Percentiles rank a stretch among this genome's conserved stretches.
Evolutionary conservation across 2,888 invertebrate species (phyloP).

Genomic region (Xestia ashworthii): DNA sequence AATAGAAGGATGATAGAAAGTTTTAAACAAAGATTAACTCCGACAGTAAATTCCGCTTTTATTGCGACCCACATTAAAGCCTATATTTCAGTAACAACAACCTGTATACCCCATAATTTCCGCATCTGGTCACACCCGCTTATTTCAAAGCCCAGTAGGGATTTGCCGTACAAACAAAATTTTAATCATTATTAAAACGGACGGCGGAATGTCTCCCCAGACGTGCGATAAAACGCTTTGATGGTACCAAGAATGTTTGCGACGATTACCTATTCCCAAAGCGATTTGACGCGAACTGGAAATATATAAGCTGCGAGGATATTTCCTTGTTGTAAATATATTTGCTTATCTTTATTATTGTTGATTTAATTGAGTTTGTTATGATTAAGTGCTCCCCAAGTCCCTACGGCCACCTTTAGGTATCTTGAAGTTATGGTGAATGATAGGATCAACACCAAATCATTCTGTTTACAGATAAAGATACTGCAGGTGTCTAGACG

Average conservation of each 20-base stretch:
- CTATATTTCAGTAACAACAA: slow-evolving; percentile 4
- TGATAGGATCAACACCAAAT: too few relatives aligned
- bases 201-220: slow-evolving; percentile 60
- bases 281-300: slow-evolving; percentile 49
- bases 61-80: slow-evolving; percentile 9
- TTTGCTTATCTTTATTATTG: slow-evolving; percentile 49
- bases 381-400: not conserved
- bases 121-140: slow-evolving; percentile 52
- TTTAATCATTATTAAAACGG: slow-evolving; percentile 69
- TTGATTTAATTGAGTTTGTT: slow-evolving; percentile 23
- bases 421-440: not conserved
- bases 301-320: slow-evolving; percentile 51
- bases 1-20: not conserved
- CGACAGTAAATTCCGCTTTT: slow-evolving; percentile 2
- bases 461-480: too few relatives aligned
- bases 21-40: not conserved
- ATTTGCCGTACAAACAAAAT: slow-evolving; percentile 64
- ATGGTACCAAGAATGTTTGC: slow-evolving; percentile 63
- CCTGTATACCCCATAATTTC: slow-evolving; percentile 34
- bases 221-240: slow-evolving; percentile 68
- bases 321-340: slow-evolving; percentile 40
- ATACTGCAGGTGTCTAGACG: too few relatives aligned
- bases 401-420: not conserved
- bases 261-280: slow-evolving; percentile 66
- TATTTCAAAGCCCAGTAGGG: slow-evolving; percentile 60